These are phyloP conservation scores for Pantherophis alleghaniensis DNA, from an alignment of 2,797 vertebrate genomes.

Conservation along the genomic window DNA sequence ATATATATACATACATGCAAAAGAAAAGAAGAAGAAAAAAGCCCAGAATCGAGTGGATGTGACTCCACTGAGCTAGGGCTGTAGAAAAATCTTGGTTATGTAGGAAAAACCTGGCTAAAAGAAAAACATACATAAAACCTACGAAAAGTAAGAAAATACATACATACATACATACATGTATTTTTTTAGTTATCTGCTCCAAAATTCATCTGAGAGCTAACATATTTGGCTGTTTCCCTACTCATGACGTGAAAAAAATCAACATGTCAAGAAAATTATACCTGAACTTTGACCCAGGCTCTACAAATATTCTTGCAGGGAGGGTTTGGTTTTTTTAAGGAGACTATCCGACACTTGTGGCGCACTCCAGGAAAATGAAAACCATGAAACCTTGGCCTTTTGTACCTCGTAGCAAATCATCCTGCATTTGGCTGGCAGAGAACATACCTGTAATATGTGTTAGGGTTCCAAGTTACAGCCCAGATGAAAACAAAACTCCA, in stretches of 20 bases:
- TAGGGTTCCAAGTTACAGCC: too few relatives aligned
- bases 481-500: too few relatives aligned
- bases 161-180: too few relatives aligned
- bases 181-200: not conserved
- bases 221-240: not conserved
- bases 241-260: not conserved
- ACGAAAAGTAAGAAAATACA: too few relatives aligned
- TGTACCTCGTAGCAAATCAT: not conserved
- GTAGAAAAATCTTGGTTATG: too few relatives aligned
- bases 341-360: not conserved
- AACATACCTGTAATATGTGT: not conserved
- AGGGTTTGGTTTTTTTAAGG: not conserved
- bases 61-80: too few relatives aligned
- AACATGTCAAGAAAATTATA: too few relatives aligned
- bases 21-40: too few relatives aligned
- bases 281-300: not conserved
- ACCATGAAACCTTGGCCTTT: not conserved
- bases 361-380: not conserved
- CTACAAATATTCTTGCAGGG: not conserved
- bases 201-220: not conserved
- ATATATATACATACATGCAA: too few relatives aligned
- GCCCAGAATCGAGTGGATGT: too few relatives aligned
- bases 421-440: not conserved
- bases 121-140: too few relatives aligned
- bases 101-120: too few relatives aligned